Base-by-base conservation (phyloP, 2,888 invertebrate species). In the Epinotia ramella region DNA sequence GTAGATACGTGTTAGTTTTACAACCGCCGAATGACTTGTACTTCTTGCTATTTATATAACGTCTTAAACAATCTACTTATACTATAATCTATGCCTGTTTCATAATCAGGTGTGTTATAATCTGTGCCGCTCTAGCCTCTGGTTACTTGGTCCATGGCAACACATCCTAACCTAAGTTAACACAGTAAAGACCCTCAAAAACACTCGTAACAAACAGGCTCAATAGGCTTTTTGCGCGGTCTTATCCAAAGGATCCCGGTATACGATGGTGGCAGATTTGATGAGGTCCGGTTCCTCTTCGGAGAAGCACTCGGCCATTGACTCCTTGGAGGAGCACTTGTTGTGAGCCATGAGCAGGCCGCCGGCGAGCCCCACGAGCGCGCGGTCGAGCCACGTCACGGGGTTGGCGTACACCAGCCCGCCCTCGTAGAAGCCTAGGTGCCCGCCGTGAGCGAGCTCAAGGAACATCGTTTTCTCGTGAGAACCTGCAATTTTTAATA, bases 351-450 rank as follows among this genome's bases (percentile, higher is more conserved):
- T 95, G 18, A 97, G 96, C 46, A 97, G 87, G 1, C 97, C 97
- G 13, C 97, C 97, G 1, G 97, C 96, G 77, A 98, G 94, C 2
- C 98, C 96, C 1, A 98, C 97, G n/a, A 98, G 93, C 0, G 98
- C 96, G 63, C 98, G 96, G 92, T 99, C 99, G 77, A 99, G 92
- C 99, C 99, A 99, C 77, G 98, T 98, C 75, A 98, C 97, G 0
- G 97, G 97, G 86, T 98, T 97, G 0, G 99, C 98, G 89, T 97
- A 97, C 1, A 98, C 87, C 40, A 97, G 91, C 20, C 98, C 98
- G 12, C 98, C 98, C 91, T 99, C 99, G 88, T 98, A 98, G 91
- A 98, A 99, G 24, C 99, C 99, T 79, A 99, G 95, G 91, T 99
- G 99, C 4, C 99, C 99, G 13, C 99, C 99, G 88, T 99, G 98